Base-by-base conservation (phyloP, 2,888 invertebrate species). In the Drosophila meridiana region DNA sequence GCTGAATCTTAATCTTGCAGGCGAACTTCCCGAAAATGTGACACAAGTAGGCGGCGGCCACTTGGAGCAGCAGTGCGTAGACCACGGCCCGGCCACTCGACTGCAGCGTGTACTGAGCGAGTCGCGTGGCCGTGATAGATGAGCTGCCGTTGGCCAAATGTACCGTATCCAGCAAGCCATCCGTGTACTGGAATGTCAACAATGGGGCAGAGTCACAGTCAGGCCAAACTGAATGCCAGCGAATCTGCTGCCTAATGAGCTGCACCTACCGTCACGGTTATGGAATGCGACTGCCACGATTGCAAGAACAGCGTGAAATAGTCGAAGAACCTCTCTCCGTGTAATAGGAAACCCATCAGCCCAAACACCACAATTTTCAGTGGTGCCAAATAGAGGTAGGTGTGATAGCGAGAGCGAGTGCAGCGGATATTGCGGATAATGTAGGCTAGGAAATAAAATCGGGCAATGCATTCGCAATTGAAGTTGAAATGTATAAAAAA, bases 1-100 rank as follows among this genome's bases (percentile, higher is more conserved):
- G 95, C 92, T 98, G 98, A 91, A 99, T 98, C 91, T 97, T 95
- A 75, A 98, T 96, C 94, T 97, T 97, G 94, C 97, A 97, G 0
- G 97, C 96, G 81, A 97, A 97, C 93, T 97, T 98, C 5, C 95
- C 95, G 74, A 95, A 94, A 28, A 94, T 94, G 87, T 95, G 96
- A 80, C 95, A 95, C 11, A 96, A 78, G 86, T 96, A 96, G 2
- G 96, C 95, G 0, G 95, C 92, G 0, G 93, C 75, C 1, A 96
- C 94, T 92, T 97, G 97, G 38, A 96, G 94, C 0, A 96, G 74
- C 28, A 95, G 93, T 0, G 96, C 94, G 93, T 95, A 95, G 40
- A 96, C 78, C 57, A 93, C 91, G 8, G 91, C 90, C 47, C 78
- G 73, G 11, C 86, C 76, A 34, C 89, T 88, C 13, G 91, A 91